Percentiles rank a stretch among this genome's conserved stretches.
phyloP scores from a whole-genome alignment of 2,113 vertebrate species.

The Caloenas nicobarica region DNA sequence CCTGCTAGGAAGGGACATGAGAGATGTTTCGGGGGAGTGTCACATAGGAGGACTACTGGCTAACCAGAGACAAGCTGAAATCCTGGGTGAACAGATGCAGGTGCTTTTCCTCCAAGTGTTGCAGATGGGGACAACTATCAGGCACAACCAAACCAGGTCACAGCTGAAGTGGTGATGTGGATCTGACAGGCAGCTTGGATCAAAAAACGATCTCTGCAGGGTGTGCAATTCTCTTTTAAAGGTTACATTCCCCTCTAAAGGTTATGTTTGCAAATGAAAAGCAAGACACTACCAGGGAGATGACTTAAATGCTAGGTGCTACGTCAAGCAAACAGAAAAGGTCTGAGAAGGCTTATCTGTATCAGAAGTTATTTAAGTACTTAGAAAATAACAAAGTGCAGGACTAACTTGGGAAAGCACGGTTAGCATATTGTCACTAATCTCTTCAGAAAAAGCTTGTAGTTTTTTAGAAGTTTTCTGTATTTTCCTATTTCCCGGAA shows the following conservation, averaged over 20 bases:
- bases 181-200: not conserved
- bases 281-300: not conserved
- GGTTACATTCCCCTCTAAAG: slow-evolving; percentile 42
- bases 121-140: not conserved
- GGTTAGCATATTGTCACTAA: not conserved
- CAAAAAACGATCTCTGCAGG: not conserved
- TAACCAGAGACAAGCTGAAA: not conserved
- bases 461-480: not conserved
- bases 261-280: slow-evolving; percentile 22
- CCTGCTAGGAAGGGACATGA: not conserved
- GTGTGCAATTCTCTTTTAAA: not conserved
- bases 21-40: not conserved
- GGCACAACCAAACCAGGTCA: not conserved
- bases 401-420: not conserved
- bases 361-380: not conserved
- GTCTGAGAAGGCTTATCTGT: not conserved
- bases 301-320: not conserved
- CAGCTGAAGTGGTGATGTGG: not conserved
- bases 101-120: not conserved
- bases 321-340: not conserved
- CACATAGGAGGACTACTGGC: not conserved
- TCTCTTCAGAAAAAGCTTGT: not conserved
- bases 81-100: not conserved
- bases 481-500: not conserved
- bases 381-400: not conserved